Percentiles rank a stretch among this genome's conserved stretches.
Conservation (phyloP, 1,140 invertebrate species). For the Agrypnia vestita region DNA sequence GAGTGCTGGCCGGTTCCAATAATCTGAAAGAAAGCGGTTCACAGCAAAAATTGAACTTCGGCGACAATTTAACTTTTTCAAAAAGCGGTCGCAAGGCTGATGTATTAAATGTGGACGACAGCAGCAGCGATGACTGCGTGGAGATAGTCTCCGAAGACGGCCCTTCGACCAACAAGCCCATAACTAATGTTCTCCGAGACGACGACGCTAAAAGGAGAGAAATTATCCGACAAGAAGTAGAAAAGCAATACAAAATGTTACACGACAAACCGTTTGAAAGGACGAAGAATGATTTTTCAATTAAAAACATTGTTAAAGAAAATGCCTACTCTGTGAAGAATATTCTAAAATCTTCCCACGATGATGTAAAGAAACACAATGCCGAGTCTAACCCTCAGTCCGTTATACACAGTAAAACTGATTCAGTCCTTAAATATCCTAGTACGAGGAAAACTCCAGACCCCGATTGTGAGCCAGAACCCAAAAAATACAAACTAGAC, state of each 20-base stretch:
- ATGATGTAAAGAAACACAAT: constrained; percentile 16
- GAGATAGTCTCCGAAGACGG: constrained; percentile 52
- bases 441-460: constrained; percentile 2
- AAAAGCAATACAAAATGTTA: constrained; percentile 31
- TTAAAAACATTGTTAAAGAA: constrained; percentile 30
- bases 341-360: constrained; percentile 42
- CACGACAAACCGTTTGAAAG: constrained; percentile 1
- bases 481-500: constrained; percentile 40
- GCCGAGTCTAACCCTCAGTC: neutral
- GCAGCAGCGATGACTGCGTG: constrained; percentile 59
- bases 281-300: constrained; percentile 19
- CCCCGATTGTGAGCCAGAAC: constrained; percentile 12
- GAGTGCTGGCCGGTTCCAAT: neutral
- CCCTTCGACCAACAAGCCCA: constrained; percentile 17
- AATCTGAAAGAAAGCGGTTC: neutral
- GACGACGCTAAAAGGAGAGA: constrained; percentile 41
- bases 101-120: constrained; percentile 53
- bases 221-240: constrained; percentile 44
- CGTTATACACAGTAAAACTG: constrained; percentile 25
- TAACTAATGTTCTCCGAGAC: constrained; percentile 5
- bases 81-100: neutral
- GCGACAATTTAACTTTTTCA: neutral
- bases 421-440: constrained; percentile 23
- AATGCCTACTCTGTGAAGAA: constrained; percentile 35
- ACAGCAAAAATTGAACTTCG: constrained; percentile 35